A percentile compares a stretch with the other conserved stretches of the same genome.
Evolutionary conservation across 2,888 invertebrate species (phyloP).

Genomic region (Hololepta plana): DNA sequence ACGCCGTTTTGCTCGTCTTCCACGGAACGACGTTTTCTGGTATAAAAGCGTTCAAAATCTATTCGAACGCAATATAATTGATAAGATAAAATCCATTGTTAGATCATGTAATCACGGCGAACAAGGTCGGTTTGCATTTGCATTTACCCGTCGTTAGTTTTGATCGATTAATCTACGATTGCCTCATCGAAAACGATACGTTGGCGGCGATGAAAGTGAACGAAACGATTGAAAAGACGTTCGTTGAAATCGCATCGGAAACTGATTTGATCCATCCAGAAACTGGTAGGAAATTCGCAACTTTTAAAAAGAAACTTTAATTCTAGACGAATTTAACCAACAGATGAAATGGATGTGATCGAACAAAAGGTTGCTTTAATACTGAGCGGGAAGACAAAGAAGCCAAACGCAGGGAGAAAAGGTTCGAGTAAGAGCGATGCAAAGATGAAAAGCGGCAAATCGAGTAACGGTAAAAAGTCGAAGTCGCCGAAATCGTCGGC

Average conservation of each 20-base stretch:
- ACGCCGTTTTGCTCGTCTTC: slow-evolving; percentile 26
- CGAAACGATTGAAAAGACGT: slow-evolving; percentile 14
- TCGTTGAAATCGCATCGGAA: slow-evolving; percentile 13
- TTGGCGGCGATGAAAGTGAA: slow-evolving; percentile 16
- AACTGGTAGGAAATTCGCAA: slow-evolving; percentile 11
- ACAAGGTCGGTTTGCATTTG: slow-evolving; percentile 25
- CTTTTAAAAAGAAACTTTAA: neutral
- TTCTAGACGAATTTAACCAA: slow-evolving; percentile 4
- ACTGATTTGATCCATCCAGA: slow-evolving; percentile 11
- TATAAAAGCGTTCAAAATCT: neutral
- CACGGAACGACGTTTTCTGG: slow-evolving; percentile 24
- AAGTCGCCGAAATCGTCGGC: slow-evolving; percentile 8
- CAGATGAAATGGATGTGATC: slow-evolving; percentile 17
- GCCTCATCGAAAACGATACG: slow-evolving; percentile 17
- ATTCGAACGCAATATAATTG: neutral
- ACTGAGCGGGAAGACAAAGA: slow-evolving; percentile 11
- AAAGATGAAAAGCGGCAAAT: slow-evolving; percentile 4
- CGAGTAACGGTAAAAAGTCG: slow-evolving; percentile 3
- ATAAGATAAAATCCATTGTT: neutral
- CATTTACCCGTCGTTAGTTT: slow-evolving; percentile 30
- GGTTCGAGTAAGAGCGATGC: slow-evolving; percentile 7
- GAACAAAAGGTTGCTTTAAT: slow-evolving; percentile 15
- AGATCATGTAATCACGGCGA: slow-evolving; percentile 20
- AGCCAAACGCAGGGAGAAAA: slow-evolving; percentile 6
- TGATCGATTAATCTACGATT: slow-evolving; percentile 32